Evolutionary conservation across 2,888 invertebrate species (phyloP).

Genomic region (Nezara viridula): DNA sequence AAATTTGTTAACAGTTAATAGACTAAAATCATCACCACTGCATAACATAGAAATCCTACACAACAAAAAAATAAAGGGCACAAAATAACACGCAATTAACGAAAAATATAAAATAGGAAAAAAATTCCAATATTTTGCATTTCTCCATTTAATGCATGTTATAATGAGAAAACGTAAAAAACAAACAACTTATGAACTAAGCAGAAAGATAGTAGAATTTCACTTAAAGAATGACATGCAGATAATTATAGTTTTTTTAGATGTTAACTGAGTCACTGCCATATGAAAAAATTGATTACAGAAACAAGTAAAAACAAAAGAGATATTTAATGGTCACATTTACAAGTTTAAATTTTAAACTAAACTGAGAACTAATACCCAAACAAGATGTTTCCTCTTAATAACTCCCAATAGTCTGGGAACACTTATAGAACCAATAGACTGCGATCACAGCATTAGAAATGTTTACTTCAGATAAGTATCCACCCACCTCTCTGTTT

Average conservation of each 20-base stretch:
- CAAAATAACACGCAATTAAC: conserved; percentile 12
- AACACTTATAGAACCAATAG: no score
- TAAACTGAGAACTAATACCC: background rate
- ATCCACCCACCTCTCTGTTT: no score
- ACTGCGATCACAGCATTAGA: no score
- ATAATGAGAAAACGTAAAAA: background rate
- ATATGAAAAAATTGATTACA: background rate
- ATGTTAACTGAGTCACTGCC: background rate
- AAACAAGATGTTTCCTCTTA: no score
- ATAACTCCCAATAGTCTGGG: no score
- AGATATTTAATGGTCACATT: background rate
- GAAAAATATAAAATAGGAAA: background rate
- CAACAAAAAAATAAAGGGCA: background rate
- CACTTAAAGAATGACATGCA: background rate
- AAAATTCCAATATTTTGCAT: background rate
- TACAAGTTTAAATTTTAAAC: background rate
- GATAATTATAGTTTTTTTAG: background rate
- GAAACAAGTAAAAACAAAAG: background rate
- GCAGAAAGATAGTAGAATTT: background rate
- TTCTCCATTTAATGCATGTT: conserved; percentile 4
- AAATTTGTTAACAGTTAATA: background rate
- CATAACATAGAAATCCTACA: background rate
- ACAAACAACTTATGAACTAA: background rate
- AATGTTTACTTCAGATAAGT: no score
- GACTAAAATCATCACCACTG: background rate